phyloP scores from a whole-genome alignment of 2,797 vertebrate genomes.

The Falco cherrug region DNA sequence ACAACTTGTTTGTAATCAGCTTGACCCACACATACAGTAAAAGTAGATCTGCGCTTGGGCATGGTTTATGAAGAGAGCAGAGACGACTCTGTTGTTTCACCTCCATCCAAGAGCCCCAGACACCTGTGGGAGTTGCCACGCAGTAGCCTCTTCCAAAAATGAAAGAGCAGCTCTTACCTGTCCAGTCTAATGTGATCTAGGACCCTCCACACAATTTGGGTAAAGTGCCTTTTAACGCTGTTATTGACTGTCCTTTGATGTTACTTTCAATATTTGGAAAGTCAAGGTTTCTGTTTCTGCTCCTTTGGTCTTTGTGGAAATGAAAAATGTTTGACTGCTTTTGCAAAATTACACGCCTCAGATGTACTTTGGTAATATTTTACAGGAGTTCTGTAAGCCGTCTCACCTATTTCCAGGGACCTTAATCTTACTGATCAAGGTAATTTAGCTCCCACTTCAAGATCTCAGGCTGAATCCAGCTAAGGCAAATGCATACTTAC shows the following conservation, averaged over 20 bases:
- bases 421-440: background rate
- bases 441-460: background rate
- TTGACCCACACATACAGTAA: background rate
- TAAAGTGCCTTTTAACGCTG: background rate
- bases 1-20: background rate
- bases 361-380: background rate
- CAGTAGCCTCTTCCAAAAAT: background rate
- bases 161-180: background rate
- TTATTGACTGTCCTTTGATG: background rate
- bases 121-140: fast-evolving
- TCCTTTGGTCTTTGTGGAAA: background rate
- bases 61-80: background rate
- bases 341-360: background rate
- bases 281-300: background rate
- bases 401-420: background rate
- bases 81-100: background rate
- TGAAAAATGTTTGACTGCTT: background rate
- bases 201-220: background rate
- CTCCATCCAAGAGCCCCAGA: background rate
- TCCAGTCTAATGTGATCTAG: background rate
- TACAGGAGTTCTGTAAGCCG: background rate
- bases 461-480: background rate
- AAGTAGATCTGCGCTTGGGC: background rate
- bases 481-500: background rate
- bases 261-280: background rate